Evolutionary conservation across 2,797 vertebrate species (phyloP).

Genomic region (Taeniopygia guttata): DNA sequence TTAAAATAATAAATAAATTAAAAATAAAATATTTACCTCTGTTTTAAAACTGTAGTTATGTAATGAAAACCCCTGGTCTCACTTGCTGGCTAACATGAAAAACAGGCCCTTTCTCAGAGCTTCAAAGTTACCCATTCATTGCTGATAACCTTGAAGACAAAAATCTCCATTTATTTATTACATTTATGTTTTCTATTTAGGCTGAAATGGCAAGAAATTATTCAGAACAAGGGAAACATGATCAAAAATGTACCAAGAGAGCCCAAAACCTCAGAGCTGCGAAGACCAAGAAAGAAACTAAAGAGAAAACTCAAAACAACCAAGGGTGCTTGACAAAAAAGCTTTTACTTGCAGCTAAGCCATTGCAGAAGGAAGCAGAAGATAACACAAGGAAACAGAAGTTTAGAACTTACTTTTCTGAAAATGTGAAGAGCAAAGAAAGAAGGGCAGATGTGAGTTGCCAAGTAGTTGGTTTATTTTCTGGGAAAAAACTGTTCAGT

Average conservation of each 20-base stretch:
- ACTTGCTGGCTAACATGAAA: not conserved
- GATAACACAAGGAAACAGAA: slow-evolving; percentile 51
- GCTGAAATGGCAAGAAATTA: slow-evolving; percentile 73
- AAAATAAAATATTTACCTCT: not conserved
- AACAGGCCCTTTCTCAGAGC: not conserved
- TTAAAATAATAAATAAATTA: not conserved
- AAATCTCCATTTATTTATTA: not conserved
- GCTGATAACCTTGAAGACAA: not conserved
- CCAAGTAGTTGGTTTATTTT: not conserved
- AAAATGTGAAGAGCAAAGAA: slow-evolving; percentile 51
- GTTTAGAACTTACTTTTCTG: slow-evolving; percentile 20
- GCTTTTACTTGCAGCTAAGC: slow-evolving; percentile 40
- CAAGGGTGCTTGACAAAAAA: slow-evolving; percentile 40
- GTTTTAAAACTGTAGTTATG: not conserved
- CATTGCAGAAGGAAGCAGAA: slow-evolving; percentile 51
- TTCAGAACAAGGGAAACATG: slow-evolving; percentile 41
- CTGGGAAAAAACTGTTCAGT: not conserved
- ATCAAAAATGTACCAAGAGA: slow-evolving; percentile 56
- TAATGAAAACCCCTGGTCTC: not conserved
- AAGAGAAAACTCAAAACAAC: slow-evolving; percentile 43
- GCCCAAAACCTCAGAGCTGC: not conserved
- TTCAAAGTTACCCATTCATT: not conserved
- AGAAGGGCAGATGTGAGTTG: slow-evolving; percentile 67
- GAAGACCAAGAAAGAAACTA: slow-evolving; percentile 62
- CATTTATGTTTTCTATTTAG: slow-evolving; percentile 54